Evolutionary conservation across 2,888 invertebrate genomes (phyloP), one percentile per base, ranked within the genome.

Genomic region (Drosophila colorata): DNA sequence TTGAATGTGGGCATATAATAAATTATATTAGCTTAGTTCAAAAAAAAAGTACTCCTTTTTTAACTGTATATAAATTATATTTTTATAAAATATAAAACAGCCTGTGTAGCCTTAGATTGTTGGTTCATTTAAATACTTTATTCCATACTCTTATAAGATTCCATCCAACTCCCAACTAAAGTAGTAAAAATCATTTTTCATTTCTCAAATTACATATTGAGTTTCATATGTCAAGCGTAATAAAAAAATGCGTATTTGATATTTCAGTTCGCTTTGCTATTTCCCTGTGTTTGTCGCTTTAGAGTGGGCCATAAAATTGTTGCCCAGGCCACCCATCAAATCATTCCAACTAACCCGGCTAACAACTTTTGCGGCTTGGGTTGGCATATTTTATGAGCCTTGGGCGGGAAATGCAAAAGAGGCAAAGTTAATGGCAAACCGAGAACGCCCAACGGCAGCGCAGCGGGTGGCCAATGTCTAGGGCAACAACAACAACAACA

Each of bases 331-430:
- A 66, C n/a, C 40, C 52, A 71, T 51, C 52, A 64, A 51, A 60
- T 48, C 49, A 57, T 41, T 52, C 59, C 43, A 59, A 28, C 41
- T 41, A 38, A 38, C 25, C 37, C 47, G 63, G 16, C 64, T 74
- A 74, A 75, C 71, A 78, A 58, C 71, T 61, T 77, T 69, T 79
- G 76, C 47, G 80, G 74, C 66, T 64, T 60, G 74, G 41, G 23
- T 43, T 53, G 64, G 74, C 74, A 85, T 85, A 79, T 69, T 81
- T 83, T 82, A 85, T 82, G 80, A 58, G 63, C 61, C 44, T 63
- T 63, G 46, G 49, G 40, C 25, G 40, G 14, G 48, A 49, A 64
- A 56, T 74, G 71, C 58, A 56, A 75, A 75, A 71, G 48, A 37
- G 52, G 37, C 47, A 35, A 56, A 58, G 65, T 65, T 49, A 61